phyloP scores from a whole-genome alignment of 2,888 invertebrate genomes.

The Drosophila meridiana region DNA sequence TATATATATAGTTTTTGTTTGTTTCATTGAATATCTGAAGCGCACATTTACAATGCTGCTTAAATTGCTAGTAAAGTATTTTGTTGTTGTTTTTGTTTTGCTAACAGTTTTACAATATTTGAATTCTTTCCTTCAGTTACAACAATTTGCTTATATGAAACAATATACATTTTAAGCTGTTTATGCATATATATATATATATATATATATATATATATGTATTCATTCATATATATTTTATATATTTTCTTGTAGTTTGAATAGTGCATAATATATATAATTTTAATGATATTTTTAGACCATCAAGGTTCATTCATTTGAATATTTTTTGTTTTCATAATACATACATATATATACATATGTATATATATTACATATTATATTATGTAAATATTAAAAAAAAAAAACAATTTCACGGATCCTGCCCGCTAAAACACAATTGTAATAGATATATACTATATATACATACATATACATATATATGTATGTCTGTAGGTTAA shows the following conservation, averaged over 20 bases:
- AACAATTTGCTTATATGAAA: conserved; percentile 48
- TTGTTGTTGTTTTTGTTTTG: conserved; percentile 19
- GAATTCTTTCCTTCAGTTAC: conserved; percentile 16
- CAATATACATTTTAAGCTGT: conserved; percentile 37
- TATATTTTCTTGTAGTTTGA: conserved; percentile 37
- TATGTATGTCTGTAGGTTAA: conserved; percentile 47
- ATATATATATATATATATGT: conserved; percentile 13
- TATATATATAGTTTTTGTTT: conserved; percentile 33
- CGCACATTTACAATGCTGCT: conserved; percentile 81
- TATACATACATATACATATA: conserved; percentile 34
- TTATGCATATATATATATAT: conserved; percentile 23
- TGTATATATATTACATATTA: conserved; percentile 47
- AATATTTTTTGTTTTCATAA: conserved; percentile 39
- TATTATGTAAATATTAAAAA: conserved; percentile 53
- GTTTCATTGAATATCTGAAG: conserved; percentile 63
- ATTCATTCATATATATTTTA: conserved; percentile 11
- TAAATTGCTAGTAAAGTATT: conserved; percentile 68
- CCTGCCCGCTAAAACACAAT: conserved; percentile 83
- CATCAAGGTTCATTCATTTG: conserved; percentile 71
- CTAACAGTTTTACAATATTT: conserved; percentile 15
- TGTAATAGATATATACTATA: conserved; percentile 54
- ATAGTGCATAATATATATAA: conserved; percentile 69
- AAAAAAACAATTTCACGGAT: conserved; percentile 74
- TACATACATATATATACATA: conserved; percentile 36
- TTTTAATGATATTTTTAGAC: conserved; percentile 80